These are phyloP conservation scores for Galendromus occidentalis DNA, from an alignment of 1,140 invertebrate genomes.

Conservation along the genomic window DNA sequence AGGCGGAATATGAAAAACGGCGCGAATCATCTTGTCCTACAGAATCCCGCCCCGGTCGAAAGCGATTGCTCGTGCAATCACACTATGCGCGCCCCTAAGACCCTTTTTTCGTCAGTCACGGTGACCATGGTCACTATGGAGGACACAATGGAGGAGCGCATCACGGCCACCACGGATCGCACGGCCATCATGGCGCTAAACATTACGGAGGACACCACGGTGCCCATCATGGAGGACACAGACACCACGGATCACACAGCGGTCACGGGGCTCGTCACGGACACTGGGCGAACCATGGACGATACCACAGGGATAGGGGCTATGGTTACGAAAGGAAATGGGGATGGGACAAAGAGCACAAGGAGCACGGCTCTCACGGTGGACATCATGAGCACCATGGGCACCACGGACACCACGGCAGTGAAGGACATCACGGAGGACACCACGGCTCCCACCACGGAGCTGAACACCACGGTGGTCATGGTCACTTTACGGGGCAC, in stretches of 20 bases:
- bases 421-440: neutral
- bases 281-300: neutral
- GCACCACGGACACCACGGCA: neutral
- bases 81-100: too few relatives aligned
- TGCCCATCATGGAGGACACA: neutral
- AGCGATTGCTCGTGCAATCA: too few relatives aligned
- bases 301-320: neutral
- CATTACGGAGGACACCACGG: neutral
- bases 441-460: neutral
- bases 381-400: neutral
- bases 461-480: neutral
- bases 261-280: neutral
- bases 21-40: too few relatives aligned
- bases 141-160: neutral
- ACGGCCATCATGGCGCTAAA: neutral
- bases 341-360: slow-evolving; percentile 4
- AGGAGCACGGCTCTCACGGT: neutral
- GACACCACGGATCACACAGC: neutral
- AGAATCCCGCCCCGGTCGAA: too few relatives aligned
- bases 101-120: neutral
- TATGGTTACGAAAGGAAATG: neutral
- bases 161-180: neutral
- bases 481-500: neutral
- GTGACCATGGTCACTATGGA: neutral
- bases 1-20: too few relatives aligned